phyloP scores from a whole-genome alignment of 2,888 invertebrate genomes.

The Plutella xylostella region DNA sequence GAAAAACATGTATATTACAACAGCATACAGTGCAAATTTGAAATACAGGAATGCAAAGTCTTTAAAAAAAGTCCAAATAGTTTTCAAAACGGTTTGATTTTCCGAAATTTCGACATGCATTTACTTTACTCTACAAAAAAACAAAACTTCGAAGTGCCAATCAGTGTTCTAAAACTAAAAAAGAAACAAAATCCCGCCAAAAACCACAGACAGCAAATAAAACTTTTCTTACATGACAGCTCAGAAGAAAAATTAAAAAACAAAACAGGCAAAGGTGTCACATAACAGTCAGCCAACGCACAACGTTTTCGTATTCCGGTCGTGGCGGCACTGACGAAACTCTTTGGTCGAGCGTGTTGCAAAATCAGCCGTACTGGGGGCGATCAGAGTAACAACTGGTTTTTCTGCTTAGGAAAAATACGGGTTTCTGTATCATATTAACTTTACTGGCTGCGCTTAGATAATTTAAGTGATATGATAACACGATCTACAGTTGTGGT shows the following conservation, averaged over 20 bases:
- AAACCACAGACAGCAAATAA: neutral
- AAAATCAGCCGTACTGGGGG: no score
- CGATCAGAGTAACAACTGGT: no score
- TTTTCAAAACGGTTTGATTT: conserved; percentile 24
- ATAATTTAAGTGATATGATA: no score
- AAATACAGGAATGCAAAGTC: conserved; percentile 49
- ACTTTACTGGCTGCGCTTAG: no score
- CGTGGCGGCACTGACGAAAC: no score
- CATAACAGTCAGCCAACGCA: no score
- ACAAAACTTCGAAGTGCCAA: conserved; percentile 16
- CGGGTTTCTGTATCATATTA: no score
- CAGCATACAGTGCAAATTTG: conserved; percentile 50
- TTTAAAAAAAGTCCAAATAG: conserved; percentile 31
- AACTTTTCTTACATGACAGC: neutral
- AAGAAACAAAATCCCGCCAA: neutral
- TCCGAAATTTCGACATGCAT: conserved; percentile 10
- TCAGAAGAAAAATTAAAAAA: neutral
- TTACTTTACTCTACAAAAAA: conserved; percentile 12
- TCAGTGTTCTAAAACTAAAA: neutral
- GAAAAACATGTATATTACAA: conserved; percentile 46
- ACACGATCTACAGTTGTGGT: no score
- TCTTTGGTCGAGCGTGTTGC: no score
- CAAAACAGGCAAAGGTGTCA: no score
- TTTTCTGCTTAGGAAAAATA: no score
- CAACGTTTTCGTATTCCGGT: no score